These are phyloP conservation scores for Hystrix cristata DNA, from an alignment of 2,113 vertebrate genomes.

Conservation along the genomic window DNA sequence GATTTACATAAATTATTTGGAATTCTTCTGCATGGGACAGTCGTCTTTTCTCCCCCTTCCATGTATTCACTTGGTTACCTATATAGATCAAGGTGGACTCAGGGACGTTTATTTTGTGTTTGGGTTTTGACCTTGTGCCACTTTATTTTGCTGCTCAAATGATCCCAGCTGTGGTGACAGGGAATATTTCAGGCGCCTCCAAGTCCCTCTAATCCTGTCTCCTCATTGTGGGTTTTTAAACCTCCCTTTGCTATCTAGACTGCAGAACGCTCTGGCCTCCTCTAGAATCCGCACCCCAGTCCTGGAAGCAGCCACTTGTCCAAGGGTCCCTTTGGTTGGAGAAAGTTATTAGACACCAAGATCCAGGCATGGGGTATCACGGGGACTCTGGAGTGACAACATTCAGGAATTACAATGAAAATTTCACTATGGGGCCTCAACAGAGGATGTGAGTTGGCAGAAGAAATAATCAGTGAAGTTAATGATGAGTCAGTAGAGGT, in stretches of 20 bases:
- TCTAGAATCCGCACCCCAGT: neutral
- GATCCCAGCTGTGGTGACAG: neutral
- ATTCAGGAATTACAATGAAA: too few relatives aligned
- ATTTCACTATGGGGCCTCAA: too few relatives aligned
- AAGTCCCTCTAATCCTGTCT: neutral
- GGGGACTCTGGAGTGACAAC: neutral
- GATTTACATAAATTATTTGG: neutral
- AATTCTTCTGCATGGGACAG: neutral
- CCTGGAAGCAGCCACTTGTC: neutral
- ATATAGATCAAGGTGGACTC: rapidly evolving
- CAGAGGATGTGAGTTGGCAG: too few relatives aligned
- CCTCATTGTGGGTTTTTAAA: neutral
- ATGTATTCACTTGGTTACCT: too few relatives aligned
- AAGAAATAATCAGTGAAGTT: neutral
- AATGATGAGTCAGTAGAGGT: neutral
- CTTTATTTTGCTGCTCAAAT: neutral
- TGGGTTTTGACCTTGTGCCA: neutral
- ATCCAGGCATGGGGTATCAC: rapidly evolving
- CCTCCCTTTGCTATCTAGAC: neutral
- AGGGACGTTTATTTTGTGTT: neutral
- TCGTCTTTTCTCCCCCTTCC: neutral
- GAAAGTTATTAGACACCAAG: neutral
- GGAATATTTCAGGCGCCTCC: neutral
- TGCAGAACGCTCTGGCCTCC: neutral
- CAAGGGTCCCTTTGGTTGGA: neutral